phyloP scores from a whole-genome alignment of 2,888 invertebrate genomes.

The Cosmopolites sordidus region DNA sequence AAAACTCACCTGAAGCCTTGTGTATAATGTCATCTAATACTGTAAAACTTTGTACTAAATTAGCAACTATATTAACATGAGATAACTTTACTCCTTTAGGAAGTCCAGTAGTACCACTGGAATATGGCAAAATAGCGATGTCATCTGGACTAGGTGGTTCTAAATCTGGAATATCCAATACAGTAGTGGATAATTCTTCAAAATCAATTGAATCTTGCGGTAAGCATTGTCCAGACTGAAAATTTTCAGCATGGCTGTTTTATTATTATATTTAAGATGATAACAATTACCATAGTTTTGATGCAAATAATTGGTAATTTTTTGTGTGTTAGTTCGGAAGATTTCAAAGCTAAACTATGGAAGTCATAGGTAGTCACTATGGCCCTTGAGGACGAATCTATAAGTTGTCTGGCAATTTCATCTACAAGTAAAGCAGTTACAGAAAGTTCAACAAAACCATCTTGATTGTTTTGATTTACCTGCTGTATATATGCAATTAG shows the following conservation, averaged over 20 bases:
- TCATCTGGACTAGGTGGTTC: slow-evolving; percentile 54
- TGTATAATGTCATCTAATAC: slow-evolving; percentile 25
- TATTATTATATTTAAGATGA: too few species aligned
- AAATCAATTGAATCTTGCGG: slow-evolving; percentile 59
- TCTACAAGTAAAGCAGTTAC: too few species aligned
- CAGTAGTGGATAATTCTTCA: slow-evolving; percentile 55
- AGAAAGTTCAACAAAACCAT: too few species aligned
- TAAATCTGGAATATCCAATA: slow-evolving; percentile 51
- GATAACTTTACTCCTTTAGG: slow-evolving; percentile 71
- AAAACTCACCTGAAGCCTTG: too few species aligned
- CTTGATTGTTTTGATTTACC: slow-evolving; percentile 31
- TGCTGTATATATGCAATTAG: slow-evolving; percentile 69
- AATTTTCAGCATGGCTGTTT: too few species aligned
- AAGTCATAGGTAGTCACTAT: slow-evolving; percentile 58
- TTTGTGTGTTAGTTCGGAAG: slow-evolving; percentile 44
- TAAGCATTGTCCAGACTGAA: slow-evolving; percentile 46
- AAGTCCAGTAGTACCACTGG: slow-evolving; percentile 81
- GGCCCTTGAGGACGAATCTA: slow-evolving; percentile 58
- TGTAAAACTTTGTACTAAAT: slow-evolving; percentile 28
- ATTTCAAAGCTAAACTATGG: slow-evolving; percentile 51
- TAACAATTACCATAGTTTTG: slow-evolving; percentile 43
- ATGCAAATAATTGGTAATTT: slow-evolving; percentile 54
- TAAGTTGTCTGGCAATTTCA: slow-evolving; percentile 64
- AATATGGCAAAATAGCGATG: slow-evolving; percentile 69
- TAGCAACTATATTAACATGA: slow-evolving; percentile 45